phyloP scores from a whole-genome alignment of 92 coral and sea anemone species.

The Palythoa grandiflora region DNA sequence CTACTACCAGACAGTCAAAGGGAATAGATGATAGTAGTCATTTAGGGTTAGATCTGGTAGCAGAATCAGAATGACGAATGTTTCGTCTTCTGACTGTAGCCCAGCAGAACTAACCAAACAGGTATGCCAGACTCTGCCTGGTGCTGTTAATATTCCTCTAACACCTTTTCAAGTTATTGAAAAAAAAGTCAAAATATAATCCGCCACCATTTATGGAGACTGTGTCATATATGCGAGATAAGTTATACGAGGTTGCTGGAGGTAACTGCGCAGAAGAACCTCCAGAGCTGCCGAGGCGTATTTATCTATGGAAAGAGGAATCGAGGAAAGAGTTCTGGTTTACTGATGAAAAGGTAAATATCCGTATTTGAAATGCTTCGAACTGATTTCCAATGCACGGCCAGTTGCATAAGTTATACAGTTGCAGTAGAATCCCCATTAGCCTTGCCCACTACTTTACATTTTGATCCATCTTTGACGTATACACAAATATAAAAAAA shows the following conservation, averaged over 20 bases:
- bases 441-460: no score
- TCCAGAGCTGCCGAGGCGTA: constrained; percentile 4
- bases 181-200: constrained; percentile 10
- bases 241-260: background rate
- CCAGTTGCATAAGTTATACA: no score
- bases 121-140: constrained; percentile 17
- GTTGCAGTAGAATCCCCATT: no score
- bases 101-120: background rate
- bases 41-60: background rate
- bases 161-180: background rate
- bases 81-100: background rate
- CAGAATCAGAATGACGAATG: background rate
- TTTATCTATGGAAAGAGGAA: constrained; percentile 8
- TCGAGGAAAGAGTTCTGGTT: constrained; percentile 19
- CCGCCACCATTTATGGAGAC: constrained; percentile 23
- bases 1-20: background rate
- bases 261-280: constrained; percentile 13
- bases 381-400: background rate
- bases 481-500: no score
- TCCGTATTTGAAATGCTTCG: background rate
- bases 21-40: background rate
- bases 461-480: no score
- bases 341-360: constrained; percentile 11
- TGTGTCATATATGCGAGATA: constrained; percentile 6
- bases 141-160: constrained; percentile 8